Evolutionary conservation across 1,140 invertebrate genomes (phyloP).

Genomic region (Philotrypesis tridentata): DNA sequence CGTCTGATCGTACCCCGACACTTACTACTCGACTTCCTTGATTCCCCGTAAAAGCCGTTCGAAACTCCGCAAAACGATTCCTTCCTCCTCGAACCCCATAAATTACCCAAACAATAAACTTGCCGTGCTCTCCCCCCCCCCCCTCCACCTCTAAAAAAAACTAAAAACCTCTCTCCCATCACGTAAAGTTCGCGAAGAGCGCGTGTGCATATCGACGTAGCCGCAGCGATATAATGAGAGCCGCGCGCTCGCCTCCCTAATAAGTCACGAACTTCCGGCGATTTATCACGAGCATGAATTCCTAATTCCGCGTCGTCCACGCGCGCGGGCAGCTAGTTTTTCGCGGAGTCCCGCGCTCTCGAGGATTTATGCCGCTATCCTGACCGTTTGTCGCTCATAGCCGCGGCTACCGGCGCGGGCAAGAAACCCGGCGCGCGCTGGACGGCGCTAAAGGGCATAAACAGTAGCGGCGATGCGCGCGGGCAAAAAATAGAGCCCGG

Average conservation of each 20-base stretch:
- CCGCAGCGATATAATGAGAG: too few relatives aligned
- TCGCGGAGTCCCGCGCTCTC: not conserved
- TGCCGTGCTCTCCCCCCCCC: not conserved
- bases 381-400: constrained; percentile 26
- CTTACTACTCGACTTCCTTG: too few relatives aligned
- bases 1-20: too few relatives aligned
- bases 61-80: not conserved
- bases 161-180: not conserved
- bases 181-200: not conserved
- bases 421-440: not conserved
- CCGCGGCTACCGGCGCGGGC: not conserved
- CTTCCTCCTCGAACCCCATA: not conserved
- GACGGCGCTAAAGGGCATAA: constrained; percentile 25
- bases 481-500: not conserved
- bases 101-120: not conserved
- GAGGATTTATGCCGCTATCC: constrained; percentile 20
- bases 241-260: not conserved
- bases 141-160: too few relatives aligned
- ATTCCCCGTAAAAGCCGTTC: too few relatives aligned
- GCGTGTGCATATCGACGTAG: not conserved
- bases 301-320: not conserved
- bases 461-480: not conserved
- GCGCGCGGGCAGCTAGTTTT: not conserved
- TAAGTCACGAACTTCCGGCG: constrained; percentile 20
- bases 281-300: constrained; percentile 11